Evolutionary conservation across 2,888 invertebrate species (phyloP).

Genomic region (Drosophila nr. fundita): DNA sequence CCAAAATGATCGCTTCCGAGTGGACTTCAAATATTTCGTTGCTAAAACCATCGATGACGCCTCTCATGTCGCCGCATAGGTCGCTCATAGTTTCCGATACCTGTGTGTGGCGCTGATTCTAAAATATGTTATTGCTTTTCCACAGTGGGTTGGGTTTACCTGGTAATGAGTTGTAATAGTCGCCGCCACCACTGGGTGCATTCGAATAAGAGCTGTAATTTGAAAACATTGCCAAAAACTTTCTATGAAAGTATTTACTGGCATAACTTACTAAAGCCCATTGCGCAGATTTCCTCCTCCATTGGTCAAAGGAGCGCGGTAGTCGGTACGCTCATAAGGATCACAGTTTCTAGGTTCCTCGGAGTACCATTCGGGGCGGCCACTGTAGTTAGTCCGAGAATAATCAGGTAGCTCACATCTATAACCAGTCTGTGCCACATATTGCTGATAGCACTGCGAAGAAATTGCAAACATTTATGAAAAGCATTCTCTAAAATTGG

Average conservation of each 20-base stretch:
- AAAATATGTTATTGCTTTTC: background rate
- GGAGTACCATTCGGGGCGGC: slow-evolving; percentile 16
- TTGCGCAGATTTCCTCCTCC: slow-evolving; percentile 1
- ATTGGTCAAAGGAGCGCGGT: background rate
- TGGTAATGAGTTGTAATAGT: slow-evolving; percentile 17
- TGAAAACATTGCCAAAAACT: background rate
- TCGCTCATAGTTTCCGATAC: slow-evolving; percentile 10
- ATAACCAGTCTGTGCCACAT: slow-evolving; percentile 28
- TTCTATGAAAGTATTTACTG: too few relatives aligned
- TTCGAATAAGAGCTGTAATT: slow-evolving; percentile 1
- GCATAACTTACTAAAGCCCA: slow-evolving; percentile 9
- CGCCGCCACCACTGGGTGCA: slow-evolving; percentile 1
- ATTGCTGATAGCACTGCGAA: slow-evolving; percentile 30
- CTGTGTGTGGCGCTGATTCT: background rate
- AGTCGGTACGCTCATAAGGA: background rate
- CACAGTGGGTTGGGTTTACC: background rate
- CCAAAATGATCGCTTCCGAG: background rate
- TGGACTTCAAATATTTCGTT: background rate
- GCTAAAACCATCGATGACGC: slow-evolving; percentile 18
- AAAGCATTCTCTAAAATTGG: background rate
- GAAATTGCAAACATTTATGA: background rate
- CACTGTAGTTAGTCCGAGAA: background rate
- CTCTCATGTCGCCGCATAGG: background rate
- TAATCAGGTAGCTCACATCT: slow-evolving; percentile 12
- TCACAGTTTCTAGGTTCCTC: slow-evolving; percentile 10